Base-by-base conservation (phyloP, 2,888 invertebrate genomes). In the Theretra japonica region DNA sequence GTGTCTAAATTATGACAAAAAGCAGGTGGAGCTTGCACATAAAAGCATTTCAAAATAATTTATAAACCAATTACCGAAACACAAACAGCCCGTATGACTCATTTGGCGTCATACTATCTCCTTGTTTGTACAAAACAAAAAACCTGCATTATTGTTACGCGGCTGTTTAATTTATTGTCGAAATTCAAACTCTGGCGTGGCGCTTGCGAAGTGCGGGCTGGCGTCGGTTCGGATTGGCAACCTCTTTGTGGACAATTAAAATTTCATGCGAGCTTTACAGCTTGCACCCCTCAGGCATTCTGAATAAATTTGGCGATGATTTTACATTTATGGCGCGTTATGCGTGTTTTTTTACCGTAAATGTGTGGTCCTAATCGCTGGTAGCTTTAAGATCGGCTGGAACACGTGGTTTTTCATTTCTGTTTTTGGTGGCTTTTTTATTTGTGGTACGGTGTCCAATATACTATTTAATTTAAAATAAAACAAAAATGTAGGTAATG, bases 211-310 rank as follows among this genome's bases (percentile, higher is more conserved):
- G 65, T 72, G 73, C 72, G 72, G 73, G 28, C 71, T 75, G 77
- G 50, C 65, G 65, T 70, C 41, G 65, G 33, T 62, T 30, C 19
- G 56, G 65, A 65, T 56, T 41, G 65, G 73, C 75, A 73, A 71
- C 75, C 80, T 84, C 85, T 86, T 88, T 87, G 88, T 80, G 86
- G 88, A 81, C 84, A 88, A 88, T 89, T 89, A 90, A 89, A 89
- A 86, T 88, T 87, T 84, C 81, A 85, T 79, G 76, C 80, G 77
- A 86, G 83, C 83, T 85, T 82, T 84, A 82, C 79, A 81, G 79
- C 80, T 83, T 83, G 75, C 72, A 62, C 8, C 60, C 60, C 17
- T 70, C 28, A 56, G 23, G 53, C 33, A 25, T 58, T 48, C 23
- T 23, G 23, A 23, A 53, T 57, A 69, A 21, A 56, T 48, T 30